Conservation (phyloP, 1,140 invertebrate species). For the Polyergus mexicanus region DNA sequence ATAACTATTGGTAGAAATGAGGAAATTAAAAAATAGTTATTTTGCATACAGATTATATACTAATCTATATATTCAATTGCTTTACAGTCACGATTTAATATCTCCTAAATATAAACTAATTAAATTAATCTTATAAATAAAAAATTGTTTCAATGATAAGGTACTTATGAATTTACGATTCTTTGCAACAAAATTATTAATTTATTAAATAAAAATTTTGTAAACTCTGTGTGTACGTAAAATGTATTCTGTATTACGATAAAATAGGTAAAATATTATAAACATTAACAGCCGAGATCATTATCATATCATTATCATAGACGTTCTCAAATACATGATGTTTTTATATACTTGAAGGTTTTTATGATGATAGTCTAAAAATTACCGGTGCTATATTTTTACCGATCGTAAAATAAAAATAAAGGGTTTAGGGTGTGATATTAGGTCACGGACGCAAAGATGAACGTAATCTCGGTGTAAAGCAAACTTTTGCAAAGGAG, state of each 20-base stretch:
- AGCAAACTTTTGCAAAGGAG: slow-evolving; percentile 53
- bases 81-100: neutral
- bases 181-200: neutral
- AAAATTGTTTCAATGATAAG: neutral
- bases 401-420: slow-evolving; percentile 37
- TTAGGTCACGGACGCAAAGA: slow-evolving; percentile 49
- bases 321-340: neutral
- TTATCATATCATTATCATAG: neutral
- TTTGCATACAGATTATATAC: neutral
- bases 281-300: neutral
- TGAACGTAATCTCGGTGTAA: slow-evolving; percentile 4
- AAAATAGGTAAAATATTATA: neutral
- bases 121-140: neutral
- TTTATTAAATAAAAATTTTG: neutral
- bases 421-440: slow-evolving; percentile 38
- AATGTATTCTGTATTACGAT: too few species aligned
- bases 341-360: neutral
- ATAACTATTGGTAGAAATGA: neutral
- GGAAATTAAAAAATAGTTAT: neutral
- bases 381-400: neutral
- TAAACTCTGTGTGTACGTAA: neutral
- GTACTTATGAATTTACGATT: neutral
- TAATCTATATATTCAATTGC: neutral
- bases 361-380: neutral
- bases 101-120: neutral